phyloP scores from a whole-genome alignment of 2,113 vertebrate genomes.

The Murina feae region DNA sequence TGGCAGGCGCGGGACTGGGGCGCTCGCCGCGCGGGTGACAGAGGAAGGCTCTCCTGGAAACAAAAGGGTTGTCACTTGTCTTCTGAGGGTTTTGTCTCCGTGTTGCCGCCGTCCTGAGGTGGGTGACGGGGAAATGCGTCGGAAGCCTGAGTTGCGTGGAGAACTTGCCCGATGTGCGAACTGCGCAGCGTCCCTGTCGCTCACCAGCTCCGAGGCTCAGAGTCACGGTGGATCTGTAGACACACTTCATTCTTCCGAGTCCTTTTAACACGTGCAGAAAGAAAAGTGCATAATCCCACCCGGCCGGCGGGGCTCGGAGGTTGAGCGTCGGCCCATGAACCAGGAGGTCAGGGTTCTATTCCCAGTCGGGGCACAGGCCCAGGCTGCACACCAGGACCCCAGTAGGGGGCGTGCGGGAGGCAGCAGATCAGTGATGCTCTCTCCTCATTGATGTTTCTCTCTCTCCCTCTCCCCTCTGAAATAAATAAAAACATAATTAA shows the following conservation, averaged over 20 bases:
- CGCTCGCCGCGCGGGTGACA: constrained; percentile 82
- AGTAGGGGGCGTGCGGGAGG: too few species aligned
- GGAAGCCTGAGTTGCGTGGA: constrained; percentile 59
- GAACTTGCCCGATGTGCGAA: too few species aligned
- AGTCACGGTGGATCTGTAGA: not conserved
- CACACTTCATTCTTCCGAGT: not conserved
- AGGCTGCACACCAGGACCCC: too few species aligned
- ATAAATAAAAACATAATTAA: too few species aligned
- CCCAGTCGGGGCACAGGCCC: too few species aligned
- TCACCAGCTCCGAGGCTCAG: not conserved
- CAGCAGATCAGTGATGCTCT: too few species aligned
- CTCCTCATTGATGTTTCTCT: too few species aligned
- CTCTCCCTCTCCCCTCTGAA: too few species aligned
- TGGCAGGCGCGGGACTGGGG: constrained; percentile 85
- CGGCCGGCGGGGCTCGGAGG: too few species aligned
- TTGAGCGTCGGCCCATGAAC: too few species aligned
- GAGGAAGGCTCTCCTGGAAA: constrained; percentile 81
- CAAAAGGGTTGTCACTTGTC: constrained; percentile 82
- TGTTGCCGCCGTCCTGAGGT: constrained; percentile 65
- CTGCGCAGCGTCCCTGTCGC: not conserved
- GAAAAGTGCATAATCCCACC: not conserved
- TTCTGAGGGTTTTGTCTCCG: constrained; percentile 79
- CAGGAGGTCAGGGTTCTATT: too few species aligned
- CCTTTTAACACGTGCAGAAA: not conserved
- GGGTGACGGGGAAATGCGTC: constrained; percentile 39